Base-by-base conservation (phyloP, 2,113 vertebrate species). In the Megaceryle maxima region DNA sequence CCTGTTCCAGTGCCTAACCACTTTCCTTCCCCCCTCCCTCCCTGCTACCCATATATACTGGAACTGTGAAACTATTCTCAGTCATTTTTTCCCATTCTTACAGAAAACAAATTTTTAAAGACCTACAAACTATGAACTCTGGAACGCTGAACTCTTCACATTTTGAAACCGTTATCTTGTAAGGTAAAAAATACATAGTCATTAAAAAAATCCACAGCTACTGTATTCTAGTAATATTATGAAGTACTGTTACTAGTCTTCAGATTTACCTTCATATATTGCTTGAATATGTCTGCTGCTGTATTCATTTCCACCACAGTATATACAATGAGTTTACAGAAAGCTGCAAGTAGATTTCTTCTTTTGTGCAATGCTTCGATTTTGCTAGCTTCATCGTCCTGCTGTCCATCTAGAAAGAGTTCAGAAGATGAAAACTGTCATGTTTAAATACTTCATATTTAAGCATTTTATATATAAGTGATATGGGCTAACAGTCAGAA, bases 281-380 rank as follows among this genome's bases (percentile, higher is more conserved):
- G 99, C 97, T 99, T 99, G 97, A 99, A 99, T 97, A 99, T 99
- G 97, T 99, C 99, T 1, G 99, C 99, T 83, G 99, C 99, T 35
- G 99, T 99, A 94, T 98, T 99, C 99, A 99, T 99, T 96, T 99
- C 99, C 90, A 99, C 99, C 95, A 99, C 99, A 95, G 99, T 99
- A 97, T 99, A 99, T 90, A 99, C 99, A 98, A 99, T 99, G 64
- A 99, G 98, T 97, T 99, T 99, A 98, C 99, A 99, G 97, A 99
- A 99, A 78, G 99, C 99, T 91, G 99, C 99, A 90, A 99, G 98
- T 63, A 99, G 98, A 96, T 99, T 99, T 98, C 99, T 99, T 95
- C 99, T 99, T 98, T 99, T 99, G 97, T 99, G 99, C 94, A 99
- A 98, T 33, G 99, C 99, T 98, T 99, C 99, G 67, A 99, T 99